Conservation (phyloP, 53 echinoderm and acorn worm species). For the Pentamera pediparva region DNA sequence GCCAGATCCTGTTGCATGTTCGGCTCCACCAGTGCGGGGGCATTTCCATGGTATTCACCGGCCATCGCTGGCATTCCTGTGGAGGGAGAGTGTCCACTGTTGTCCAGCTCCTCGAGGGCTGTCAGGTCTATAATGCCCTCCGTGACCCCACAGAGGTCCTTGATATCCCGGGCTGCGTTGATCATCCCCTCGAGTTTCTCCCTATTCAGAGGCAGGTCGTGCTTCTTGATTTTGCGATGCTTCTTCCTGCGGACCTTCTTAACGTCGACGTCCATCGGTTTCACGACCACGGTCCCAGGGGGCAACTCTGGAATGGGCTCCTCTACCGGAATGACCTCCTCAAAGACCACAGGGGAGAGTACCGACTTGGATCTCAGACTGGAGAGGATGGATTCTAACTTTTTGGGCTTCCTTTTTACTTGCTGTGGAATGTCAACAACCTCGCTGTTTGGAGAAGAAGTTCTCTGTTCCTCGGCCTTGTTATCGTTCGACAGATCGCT, state of each 20-base stretch:
- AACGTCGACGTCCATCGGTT: not conserved
- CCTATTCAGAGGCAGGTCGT: slow-evolving; percentile 5
- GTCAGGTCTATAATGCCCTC: slow-evolving; percentile 53
- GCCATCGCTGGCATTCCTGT: not conserved
- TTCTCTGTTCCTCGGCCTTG: not conserved
- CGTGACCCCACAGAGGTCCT: slow-evolving; percentile 87
- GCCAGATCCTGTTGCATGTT: not conserved
- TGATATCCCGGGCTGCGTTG: slow-evolving; percentile 79
- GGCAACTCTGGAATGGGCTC: slow-evolving; percentile 20
- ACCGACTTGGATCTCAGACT: slow-evolving; percentile 27
- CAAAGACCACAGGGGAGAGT: not conserved
- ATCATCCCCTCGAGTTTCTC: slow-evolving; percentile 67
- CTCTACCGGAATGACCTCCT: not conserved
- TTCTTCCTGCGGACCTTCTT: slow-evolving; percentile 9
- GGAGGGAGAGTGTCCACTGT: too few species aligned
- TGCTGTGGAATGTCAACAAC: not conserved
- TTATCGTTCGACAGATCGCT: too few species aligned
- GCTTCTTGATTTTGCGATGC: slow-evolving; percentile 19
- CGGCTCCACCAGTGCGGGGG: not conserved
- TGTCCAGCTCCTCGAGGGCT: not conserved
- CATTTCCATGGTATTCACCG: not conserved
- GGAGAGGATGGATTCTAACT: slow-evolving; percentile 24
- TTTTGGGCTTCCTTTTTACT: slow-evolving; percentile 8
- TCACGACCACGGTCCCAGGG: slow-evolving; percentile 21
- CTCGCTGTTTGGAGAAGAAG: not conserved